A percentile compares a stretch with the other conserved stretches of the same genome.
Conservation (phyloP, 64 coral and sea anemone genomes). For the Montipora cactus region DNA sequence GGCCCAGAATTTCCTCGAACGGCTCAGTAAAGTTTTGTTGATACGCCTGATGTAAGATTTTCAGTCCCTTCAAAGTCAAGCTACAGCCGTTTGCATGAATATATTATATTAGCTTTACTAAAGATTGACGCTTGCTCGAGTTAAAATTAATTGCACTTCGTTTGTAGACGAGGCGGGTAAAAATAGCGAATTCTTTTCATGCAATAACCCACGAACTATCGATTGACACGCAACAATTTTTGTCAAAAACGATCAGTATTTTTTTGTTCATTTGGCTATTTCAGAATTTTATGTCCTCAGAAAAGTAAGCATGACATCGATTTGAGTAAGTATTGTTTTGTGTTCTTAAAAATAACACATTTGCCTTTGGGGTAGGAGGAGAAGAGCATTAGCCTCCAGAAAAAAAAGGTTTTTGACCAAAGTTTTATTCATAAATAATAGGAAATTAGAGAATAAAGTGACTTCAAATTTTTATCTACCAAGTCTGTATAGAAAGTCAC, state of each 20-base stretch:
- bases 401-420: not conserved
- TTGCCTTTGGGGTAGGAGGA: not conserved
- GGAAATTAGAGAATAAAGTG: not conserved
- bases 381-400: not conserved
- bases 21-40: too few species aligned
- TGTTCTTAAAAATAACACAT: not conserved
- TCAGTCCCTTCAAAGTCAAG: not conserved
- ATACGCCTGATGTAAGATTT: not conserved
- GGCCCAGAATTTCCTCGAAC: too few species aligned
- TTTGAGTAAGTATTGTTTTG: not conserved
- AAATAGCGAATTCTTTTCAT: slow-evolving; percentile 39
- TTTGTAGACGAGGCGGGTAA: not conserved
- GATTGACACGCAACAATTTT: slow-evolving; percentile 30
- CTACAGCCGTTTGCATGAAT: not conserved
- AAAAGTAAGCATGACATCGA: not conserved
- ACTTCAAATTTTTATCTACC: too few species aligned
- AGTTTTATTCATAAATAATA: not conserved
- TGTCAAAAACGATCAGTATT: not conserved
- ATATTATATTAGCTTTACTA: slow-evolving; percentile 32
- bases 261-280: not conserved
- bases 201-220: not conserved
- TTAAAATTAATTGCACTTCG: slow-evolving; percentile 37
- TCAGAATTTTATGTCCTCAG: not conserved
- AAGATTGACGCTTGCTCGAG: not conserved
- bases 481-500: too few species aligned